These are phyloP conservation scores for Pristionchus arcanus DNA, from an alignment of 2,888 invertebrate species.

Conservation along the genomic window DNA sequence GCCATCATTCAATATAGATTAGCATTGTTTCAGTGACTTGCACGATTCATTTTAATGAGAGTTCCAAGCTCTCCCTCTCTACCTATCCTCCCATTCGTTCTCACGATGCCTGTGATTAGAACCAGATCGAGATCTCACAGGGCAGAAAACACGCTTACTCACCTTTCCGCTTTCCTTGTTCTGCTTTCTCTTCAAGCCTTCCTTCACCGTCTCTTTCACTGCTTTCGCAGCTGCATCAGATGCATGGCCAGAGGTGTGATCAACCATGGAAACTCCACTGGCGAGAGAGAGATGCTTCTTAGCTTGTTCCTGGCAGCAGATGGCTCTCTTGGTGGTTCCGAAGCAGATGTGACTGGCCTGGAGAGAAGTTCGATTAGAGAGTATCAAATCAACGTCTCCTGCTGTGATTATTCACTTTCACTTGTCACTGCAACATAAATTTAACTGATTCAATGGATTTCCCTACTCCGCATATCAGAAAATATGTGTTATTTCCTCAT, in stretches of 20 bases:
- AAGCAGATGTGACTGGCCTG: conserved; percentile 63
- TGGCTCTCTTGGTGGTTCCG: conserved; percentile 65
- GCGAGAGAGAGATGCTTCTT: not conserved
- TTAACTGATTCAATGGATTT: no score
- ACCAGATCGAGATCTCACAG: not conserved
- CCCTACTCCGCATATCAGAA: no score
- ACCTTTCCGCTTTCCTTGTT: conserved; percentile 48
- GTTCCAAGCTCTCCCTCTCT: not conserved
- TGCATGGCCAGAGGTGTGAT: conserved; percentile 36
- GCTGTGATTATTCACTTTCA: not conserved
- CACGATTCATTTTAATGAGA: not conserved
- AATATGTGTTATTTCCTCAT: no score
- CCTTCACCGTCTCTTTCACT: conserved; percentile 3
- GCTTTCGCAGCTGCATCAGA: conserved; percentile 26
- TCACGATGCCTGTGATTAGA: not conserved
- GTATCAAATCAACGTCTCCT: not conserved
- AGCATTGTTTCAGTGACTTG: not conserved
- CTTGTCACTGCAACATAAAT: no score
- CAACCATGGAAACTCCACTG: conserved; percentile 6
- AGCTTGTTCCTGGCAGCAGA: conserved; percentile 67
- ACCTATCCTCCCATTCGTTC: not conserved
- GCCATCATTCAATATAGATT: not conserved
- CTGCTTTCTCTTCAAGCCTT: conserved; percentile 37
- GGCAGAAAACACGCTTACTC: not conserved
- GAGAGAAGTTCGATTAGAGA: not conserved